phyloP scores from a whole-genome alignment of 2,113 vertebrate genomes.

The Ctenodactylus gundi region DNA sequence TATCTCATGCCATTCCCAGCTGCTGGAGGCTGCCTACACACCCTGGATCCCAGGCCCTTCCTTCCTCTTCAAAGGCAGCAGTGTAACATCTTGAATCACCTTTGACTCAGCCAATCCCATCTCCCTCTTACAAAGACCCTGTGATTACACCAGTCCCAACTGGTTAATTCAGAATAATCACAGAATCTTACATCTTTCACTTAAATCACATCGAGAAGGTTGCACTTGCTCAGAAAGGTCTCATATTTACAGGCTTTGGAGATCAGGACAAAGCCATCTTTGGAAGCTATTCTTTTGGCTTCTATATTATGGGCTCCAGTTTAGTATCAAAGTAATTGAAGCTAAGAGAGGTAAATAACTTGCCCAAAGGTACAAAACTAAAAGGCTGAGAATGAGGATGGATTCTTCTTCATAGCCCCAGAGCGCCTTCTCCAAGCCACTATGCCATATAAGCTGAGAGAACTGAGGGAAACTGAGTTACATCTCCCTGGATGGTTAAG shows the following conservation, averaged over 20 bases:
- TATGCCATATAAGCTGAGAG: rapidly evolving
- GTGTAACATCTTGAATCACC: neutral
- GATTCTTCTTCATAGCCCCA: neutral
- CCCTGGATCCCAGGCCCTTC: neutral
- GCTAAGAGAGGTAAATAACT: neutral
- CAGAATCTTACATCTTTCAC: neutral
- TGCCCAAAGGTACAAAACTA: neutral
- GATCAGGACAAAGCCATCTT: neutral
- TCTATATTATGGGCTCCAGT: neutral
- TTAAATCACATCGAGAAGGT: neutral
- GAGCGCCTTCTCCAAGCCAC: neutral
- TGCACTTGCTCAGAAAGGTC: neutral
- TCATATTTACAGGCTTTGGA: neutral
- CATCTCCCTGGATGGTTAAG: neutral
- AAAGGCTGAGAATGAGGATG: neutral
- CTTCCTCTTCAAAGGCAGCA: neutral
- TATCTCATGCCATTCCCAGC: neutral
- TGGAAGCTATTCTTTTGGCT: neutral
- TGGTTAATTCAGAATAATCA: neutral
- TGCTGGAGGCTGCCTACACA: neutral
- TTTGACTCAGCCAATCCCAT: neutral
- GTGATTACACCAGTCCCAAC: neutral
- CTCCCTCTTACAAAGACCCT: neutral
- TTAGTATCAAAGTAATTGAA: neutral
- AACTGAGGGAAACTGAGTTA: neutral